Evolutionary conservation across 1,140 invertebrate genomes (phyloP).

Genomic region (Dolichoris vasculosae): DNA sequence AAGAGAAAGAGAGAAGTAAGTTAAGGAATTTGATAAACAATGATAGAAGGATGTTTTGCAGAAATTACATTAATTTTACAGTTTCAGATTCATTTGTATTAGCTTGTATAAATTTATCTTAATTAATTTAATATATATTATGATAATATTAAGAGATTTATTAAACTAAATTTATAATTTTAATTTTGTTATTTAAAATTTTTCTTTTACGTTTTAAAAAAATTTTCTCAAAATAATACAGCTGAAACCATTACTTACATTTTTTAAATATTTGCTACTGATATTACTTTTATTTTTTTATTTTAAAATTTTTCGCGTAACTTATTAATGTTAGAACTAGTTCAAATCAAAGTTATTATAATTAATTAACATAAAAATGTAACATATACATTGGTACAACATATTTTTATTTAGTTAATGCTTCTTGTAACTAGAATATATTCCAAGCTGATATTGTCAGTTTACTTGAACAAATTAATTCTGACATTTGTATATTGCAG

Average conservation of each 20-base stretch:
- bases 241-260: too few relatives aligned
- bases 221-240: too few relatives aligned
- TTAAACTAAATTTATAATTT: too few relatives aligned
- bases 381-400: neutral
- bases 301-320: too few relatives aligned
- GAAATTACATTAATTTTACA: neutral
- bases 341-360: neutral
- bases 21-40: neutral
- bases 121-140: neutral
- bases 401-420: neutral
- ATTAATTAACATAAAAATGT: neutral
- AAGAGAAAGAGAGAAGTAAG: neutral
- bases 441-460: neutral
- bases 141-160: neutral
- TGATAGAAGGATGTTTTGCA: too few relatives aligned
- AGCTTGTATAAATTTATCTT: neutral
- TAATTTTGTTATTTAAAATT: too few relatives aligned
- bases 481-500: neutral
- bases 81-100: neutral
- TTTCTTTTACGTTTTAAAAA: too few relatives aligned
- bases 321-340: too few relatives aligned
- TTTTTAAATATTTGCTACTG: too few relatives aligned
- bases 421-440: neutral
- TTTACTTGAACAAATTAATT: constrained; percentile 9
- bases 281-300: too few relatives aligned